phyloP scores from a whole-genome alignment of 2,797 vertebrate species.

The Alauda arvensis region DNA sequence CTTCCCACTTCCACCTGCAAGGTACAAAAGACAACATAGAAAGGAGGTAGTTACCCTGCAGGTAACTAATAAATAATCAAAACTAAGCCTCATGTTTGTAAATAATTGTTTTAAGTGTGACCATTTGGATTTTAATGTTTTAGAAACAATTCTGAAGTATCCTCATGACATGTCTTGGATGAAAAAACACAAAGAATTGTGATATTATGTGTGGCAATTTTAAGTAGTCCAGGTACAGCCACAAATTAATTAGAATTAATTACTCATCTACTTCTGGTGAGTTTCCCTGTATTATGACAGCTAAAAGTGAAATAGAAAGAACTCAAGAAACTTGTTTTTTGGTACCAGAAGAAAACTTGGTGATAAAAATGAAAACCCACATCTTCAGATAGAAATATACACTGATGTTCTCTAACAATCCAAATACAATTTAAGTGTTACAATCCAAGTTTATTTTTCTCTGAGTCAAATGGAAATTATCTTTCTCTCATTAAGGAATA shows the following conservation, averaged over 20 bases:
- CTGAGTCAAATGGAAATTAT: background rate
- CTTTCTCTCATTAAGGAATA: background rate
- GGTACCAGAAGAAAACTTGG: background rate
- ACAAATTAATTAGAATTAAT: background rate
- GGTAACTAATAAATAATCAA: background rate
- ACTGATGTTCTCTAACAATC: background rate
- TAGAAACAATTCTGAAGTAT: background rate
- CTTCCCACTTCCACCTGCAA: background rate
- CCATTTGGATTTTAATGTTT: background rate
- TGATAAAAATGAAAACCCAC: background rate
- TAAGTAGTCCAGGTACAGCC: background rate
- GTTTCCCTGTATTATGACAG: background rate
- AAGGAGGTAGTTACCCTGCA: background rate
- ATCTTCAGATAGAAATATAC: background rate
- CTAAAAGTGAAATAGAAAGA: background rate
- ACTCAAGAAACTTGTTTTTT: background rate
- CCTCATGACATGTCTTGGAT: background rate
- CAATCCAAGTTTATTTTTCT: background rate
- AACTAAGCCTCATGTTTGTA: background rate
- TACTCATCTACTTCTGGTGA: background rate
- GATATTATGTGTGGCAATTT: background rate
- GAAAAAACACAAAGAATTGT: background rate
- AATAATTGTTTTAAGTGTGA: background rate
- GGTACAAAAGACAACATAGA: background rate
- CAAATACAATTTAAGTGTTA: background rate